A percentile compares a stretch with the other conserved stretches of the same genome.
These are phyloP conservation scores for Eupithecia dodoneata DNA, from an alignment of 2,888 invertebrate species.

Conservation along the genomic window DNA sequence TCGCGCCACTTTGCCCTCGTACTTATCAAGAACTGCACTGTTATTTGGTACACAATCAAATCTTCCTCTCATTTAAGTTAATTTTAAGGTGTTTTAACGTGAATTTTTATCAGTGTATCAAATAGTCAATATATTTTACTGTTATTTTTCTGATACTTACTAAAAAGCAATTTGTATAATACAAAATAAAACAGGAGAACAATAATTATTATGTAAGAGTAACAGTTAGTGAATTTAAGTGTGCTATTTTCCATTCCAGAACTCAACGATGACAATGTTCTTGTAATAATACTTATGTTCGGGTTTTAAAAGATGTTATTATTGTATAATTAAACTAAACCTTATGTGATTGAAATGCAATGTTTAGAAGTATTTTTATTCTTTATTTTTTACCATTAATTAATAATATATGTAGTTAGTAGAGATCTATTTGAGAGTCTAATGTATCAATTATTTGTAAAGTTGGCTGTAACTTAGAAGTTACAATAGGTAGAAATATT, in stretches of 20 bases:
- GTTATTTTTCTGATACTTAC: slow-evolving; percentile 80
- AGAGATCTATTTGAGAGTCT: slow-evolving; percentile 85
- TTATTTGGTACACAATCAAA: slow-evolving; percentile 77
- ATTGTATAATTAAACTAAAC: slow-evolving; percentile 83
- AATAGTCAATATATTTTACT: slow-evolving; percentile 80
- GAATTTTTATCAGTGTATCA: slow-evolving; percentile 76
- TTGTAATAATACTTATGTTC: slow-evolving; percentile 79
- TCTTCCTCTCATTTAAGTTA: slow-evolving; percentile 68
- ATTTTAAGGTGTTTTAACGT: slow-evolving; percentile 72
- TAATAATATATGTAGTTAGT: slow-evolving; percentile 77
- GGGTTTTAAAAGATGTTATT: slow-evolving; percentile 83
- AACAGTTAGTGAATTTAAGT: slow-evolving; percentile 84
- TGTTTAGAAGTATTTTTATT: slow-evolving; percentile 85
- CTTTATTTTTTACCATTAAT: slow-evolving; percentile 85
- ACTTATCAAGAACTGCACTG: slow-evolving; percentile 80
- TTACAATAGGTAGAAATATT: slow-evolving; percentile 84
- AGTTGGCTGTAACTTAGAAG: slow-evolving; percentile 84
- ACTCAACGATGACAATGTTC: slow-evolving; percentile 84
- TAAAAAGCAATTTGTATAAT: slow-evolving; percentile 80
- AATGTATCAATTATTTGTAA: slow-evolving; percentile 85
- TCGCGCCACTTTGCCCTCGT: slow-evolving; percentile 63
- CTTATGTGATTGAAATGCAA: slow-evolving; percentile 85
- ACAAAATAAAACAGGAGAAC: slow-evolving; percentile 83
- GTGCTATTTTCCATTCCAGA: slow-evolving; percentile 84
- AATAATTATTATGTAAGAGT: slow-evolving; percentile 84